A percentile compares a stretch with the other conserved stretches of the same genome.
These are phyloP conservation scores for Nemapogon koenigi DNA, from an alignment of 2,888 invertebrate genomes.

Conservation along the genomic window DNA sequence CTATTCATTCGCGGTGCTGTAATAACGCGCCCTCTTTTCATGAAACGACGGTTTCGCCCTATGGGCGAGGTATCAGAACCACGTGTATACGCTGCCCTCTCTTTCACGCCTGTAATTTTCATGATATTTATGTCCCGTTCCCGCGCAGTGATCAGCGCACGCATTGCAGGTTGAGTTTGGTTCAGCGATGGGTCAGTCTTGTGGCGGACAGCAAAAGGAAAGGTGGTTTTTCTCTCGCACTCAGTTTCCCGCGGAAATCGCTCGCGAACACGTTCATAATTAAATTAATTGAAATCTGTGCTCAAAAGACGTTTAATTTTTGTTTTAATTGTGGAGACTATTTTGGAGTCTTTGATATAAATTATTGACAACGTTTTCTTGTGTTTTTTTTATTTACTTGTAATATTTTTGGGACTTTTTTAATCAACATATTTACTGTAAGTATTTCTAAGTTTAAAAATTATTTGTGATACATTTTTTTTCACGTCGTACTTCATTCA, in stretches of 20 bases:
- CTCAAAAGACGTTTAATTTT: no score
- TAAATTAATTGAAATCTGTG: no score
- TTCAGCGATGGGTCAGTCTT: slow-evolving; percentile 34
- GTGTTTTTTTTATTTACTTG: no score
- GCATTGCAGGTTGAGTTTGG: slow-evolving; percentile 57
- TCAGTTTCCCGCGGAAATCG: slow-evolving; percentile 55
- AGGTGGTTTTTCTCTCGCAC: slow-evolving; percentile 26
- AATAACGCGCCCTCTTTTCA: slow-evolving; percentile 47
- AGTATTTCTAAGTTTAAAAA: no score
- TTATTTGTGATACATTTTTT: no score
- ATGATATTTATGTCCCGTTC: slow-evolving; percentile 24
- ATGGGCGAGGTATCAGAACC: slow-evolving; percentile 27
- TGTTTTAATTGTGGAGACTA: no score
- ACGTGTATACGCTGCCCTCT: slow-evolving; percentile 41
- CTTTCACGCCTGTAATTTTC: slow-evolving; percentile 20
- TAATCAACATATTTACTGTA: no score
- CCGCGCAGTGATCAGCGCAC: slow-evolving; percentile 47
- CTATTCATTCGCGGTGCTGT: slow-evolving; percentile 10
- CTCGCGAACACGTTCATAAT: no score
- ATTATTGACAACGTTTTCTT: no score
- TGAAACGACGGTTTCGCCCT: slow-evolving; percentile 37
- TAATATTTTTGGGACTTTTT: no score
- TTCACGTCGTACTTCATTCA: no score
- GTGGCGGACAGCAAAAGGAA: slow-evolving; percentile 34
- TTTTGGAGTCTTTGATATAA: no score